Evolutionary conservation across 2,113 vertebrate species (phyloP).

Genomic region (Arothron firmamentum): DNA sequence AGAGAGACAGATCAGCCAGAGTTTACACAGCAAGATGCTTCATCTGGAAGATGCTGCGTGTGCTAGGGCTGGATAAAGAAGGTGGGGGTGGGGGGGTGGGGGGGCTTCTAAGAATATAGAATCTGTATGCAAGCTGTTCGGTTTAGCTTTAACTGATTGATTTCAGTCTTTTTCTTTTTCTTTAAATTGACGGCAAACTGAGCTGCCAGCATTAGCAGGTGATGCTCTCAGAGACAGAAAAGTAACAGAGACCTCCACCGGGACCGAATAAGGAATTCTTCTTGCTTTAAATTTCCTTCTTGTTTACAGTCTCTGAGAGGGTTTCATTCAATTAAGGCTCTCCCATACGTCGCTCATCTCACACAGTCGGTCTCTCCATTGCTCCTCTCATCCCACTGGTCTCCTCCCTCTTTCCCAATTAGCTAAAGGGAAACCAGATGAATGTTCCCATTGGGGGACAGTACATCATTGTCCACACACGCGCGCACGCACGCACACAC

Average conservation of each 20-base stretch:
- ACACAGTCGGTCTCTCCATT: conserved; percentile 44
- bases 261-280: conserved; percentile 36
- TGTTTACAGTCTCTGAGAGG: conserved; percentile 55
- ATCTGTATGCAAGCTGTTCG: conserved; percentile 16
- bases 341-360: conserved; percentile 39
- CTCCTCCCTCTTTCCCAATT: conserved; percentile 52
- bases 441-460: conserved; percentile 52
- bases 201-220: conserved; percentile 25
- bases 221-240: conserved; percentile 20
- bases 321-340: conserved; percentile 68
- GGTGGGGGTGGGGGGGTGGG: neutral
- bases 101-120: conserved; percentile 15
- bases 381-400: conserved; percentile 36
- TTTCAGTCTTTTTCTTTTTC: conserved; percentile 25
- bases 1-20: conserved; percentile 61
- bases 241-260: conserved; percentile 28
- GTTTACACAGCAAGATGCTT: conserved; percentile 63
- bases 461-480: conserved; percentile 33
- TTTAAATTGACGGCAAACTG: conserved; percentile 22
- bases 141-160: conserved; percentile 47
- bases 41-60: conserved; percentile 65
- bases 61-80: conserved; percentile 20
- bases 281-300: conserved; percentile 46
- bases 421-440: conserved; percentile 57
- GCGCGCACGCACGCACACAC: neutral